phyloP scores from a whole-genome alignment of 1,140 invertebrate species.

The Thaumetopoea pityocampa region DNA sequence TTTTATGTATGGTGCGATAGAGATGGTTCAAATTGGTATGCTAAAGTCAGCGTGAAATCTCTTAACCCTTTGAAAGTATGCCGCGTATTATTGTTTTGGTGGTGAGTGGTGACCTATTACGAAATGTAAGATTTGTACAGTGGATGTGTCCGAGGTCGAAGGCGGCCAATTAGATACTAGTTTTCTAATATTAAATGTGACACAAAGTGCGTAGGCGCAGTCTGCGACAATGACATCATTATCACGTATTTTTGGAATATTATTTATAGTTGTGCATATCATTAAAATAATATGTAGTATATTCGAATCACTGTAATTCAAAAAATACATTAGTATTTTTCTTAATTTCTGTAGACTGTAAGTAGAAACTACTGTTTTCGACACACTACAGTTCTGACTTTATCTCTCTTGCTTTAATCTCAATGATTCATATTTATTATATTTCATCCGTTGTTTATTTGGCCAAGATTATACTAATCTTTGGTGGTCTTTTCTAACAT shows the following conservation, averaged over 20 bases:
- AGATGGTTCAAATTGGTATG: slow-evolving; percentile 34
- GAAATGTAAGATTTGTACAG: slow-evolving; percentile 46
- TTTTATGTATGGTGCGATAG: slow-evolving; percentile 31
- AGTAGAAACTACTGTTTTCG: too few relatives aligned
- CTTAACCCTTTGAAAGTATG: slow-evolving; percentile 58
- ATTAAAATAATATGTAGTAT: too few relatives aligned
- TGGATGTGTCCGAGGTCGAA: slow-evolving; percentile 31
- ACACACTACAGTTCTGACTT: too few relatives aligned
- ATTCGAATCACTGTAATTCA: too few relatives aligned
- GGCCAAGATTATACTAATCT: too few relatives aligned
- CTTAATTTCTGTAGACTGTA: too few relatives aligned
- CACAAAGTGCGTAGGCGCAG: slow-evolving; percentile 50
- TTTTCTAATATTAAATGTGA: slow-evolving; percentile 36
- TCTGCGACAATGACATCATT: slow-evolving; percentile 48
- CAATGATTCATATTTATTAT: too few relatives aligned
- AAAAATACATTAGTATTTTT: too few relatives aligned
- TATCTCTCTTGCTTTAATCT: too few relatives aligned
- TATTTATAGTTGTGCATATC: too few relatives aligned
- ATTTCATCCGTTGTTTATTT: too few relatives aligned
- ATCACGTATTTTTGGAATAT: slow-evolving; percentile 41
- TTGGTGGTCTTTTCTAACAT: too few relatives aligned
- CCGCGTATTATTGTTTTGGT: slow-evolving; percentile 65
- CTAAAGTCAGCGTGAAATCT: slow-evolving; percentile 46
- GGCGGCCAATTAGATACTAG: slow-evolving; percentile 26
- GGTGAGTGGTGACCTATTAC: slow-evolving; percentile 55